phyloP scores from a whole-genome alignment of 2,113 vertebrate species.

The Rhizomys pruinosus region DNA sequence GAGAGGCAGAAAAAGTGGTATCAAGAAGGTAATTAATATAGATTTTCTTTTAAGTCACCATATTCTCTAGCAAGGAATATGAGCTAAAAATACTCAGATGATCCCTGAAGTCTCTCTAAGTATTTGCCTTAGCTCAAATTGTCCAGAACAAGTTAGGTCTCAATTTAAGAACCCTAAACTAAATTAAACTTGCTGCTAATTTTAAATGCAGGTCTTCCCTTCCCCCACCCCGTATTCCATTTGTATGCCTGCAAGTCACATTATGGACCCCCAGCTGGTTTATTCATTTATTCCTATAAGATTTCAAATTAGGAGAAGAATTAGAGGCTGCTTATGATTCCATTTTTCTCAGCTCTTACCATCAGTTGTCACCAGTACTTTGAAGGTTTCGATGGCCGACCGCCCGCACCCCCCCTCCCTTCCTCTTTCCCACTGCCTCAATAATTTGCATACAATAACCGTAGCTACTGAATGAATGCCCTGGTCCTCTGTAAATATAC shows the following conservation, averaged over 20 bases:
- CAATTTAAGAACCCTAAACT: constrained; percentile 53
- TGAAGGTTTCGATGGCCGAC: constrained; percentile 29
- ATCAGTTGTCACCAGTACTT: constrained; percentile 67
- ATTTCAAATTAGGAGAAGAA: neutral
- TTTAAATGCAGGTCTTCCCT: neutral
- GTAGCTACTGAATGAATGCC: constrained; percentile 64
- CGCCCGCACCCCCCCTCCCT: constrained; percentile 49
- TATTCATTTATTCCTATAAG: neutral
- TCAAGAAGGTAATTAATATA: neutral
- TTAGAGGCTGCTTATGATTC: neutral
- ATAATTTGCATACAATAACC: constrained; percentile 74
- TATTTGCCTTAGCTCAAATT: constrained; percentile 21
- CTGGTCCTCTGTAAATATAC: constrained; percentile 26
- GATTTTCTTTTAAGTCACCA: constrained; percentile 40
- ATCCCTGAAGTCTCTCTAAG: constrained; percentile 16
- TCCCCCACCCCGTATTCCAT: neutral
- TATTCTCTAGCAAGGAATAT: constrained; percentile 32
- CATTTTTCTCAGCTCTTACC: constrained; percentile 64
- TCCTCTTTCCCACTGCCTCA: constrained; percentile 66
- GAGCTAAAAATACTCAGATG: constrained; percentile 15
- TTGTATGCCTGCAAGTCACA: constrained; percentile 42
- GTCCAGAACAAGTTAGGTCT: constrained; percentile 33
- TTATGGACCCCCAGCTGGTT: neutral
- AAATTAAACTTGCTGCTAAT: constrained; percentile 60
- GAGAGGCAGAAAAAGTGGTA: constrained; percentile 33